Evolutionary conservation across 2,113 vertebrate genomes (phyloP).

Genomic region (Podilymbus podiceps): DNA sequence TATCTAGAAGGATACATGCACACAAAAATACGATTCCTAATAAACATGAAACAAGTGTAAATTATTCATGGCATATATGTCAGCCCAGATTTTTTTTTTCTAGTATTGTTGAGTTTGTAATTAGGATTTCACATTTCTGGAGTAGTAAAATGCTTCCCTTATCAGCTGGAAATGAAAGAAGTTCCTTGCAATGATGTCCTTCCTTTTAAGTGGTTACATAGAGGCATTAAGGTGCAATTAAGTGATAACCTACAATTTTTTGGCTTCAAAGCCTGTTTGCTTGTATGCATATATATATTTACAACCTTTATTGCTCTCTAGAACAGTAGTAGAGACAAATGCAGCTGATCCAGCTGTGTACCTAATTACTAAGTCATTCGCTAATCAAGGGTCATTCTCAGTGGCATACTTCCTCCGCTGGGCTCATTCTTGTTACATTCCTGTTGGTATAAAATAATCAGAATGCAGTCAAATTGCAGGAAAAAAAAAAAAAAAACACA

Average conservation of each 20-base stretch:
- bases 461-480: neutral
- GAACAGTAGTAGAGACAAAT: neutral
- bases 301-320: neutral
- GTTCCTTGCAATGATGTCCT: neutral
- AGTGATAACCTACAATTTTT: neutral
- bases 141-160: neutral
- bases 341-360: neutral
- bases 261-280: neutral
- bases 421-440: neutral
- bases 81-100: neutral
- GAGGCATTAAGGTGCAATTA: neutral
- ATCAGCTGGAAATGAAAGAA: neutral
- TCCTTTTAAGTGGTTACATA: neutral
- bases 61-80: neutral
- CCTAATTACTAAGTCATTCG: neutral
- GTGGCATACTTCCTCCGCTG: neutral
- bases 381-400: neutral
- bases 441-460: neutral
- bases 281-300: neutral
- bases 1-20: neutral
- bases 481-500: no score
- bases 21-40: neutral
- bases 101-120: neutral
- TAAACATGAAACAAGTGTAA: neutral
- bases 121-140: neutral